phyloP scores from a whole-genome alignment of 2,113 vertebrate species.

The Strigops habroptila region DNA sequence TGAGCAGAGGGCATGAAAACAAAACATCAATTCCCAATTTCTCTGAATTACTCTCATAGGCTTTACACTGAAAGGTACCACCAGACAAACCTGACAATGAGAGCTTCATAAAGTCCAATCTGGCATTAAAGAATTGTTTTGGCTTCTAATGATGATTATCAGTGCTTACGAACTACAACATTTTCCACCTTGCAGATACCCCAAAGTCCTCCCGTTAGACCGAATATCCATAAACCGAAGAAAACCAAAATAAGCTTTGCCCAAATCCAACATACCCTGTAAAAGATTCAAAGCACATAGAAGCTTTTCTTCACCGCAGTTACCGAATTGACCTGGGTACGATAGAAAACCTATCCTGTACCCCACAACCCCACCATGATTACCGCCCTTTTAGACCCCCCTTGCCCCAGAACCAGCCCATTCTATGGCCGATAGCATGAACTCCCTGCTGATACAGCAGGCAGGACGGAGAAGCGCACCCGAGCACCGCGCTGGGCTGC shows the following conservation, averaged over 20 bases:
- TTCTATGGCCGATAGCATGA: fast-evolving
- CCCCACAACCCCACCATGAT: fast-evolving
- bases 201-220: background rate
- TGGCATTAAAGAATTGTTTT: background rate
- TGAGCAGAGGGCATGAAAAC: fast-evolving
- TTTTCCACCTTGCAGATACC: background rate
- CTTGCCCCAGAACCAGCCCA: background rate
- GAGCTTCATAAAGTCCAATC: fast-evolving
- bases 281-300: background rate
- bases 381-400: fast-evolving
- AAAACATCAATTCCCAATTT: fast-evolving
- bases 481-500: too few species aligned
- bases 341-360: fast-evolving
- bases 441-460: background rate
- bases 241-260: background rate
- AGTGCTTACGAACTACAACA: background rate
- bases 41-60: too few species aligned
- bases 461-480: background rate
- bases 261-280: fast-evolving
- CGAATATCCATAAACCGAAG: background rate
- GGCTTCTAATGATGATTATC: fast-evolving
- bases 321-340: fast-evolving
- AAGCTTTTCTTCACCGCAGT: too few species aligned
- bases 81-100: background rate
- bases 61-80: fast-evolving